Evolutionary conservation across 2,113 vertebrate species (phyloP).

Genomic region (Ellobius talpinus): DNA sequence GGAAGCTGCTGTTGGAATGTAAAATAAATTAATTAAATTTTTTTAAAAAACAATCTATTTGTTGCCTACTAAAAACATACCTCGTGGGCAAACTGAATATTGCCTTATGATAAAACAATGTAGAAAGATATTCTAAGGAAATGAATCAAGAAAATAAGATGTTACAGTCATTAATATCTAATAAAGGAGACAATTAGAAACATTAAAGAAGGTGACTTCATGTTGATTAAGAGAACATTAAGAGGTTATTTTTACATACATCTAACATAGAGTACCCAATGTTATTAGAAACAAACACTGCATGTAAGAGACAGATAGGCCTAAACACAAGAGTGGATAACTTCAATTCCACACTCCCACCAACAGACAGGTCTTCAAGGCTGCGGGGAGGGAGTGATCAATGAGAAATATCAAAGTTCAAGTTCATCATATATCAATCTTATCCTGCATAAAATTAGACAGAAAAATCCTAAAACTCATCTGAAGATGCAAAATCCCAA

Average conservation of each 20-base stretch:
- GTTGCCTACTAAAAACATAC: background rate
- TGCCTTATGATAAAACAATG: background rate
- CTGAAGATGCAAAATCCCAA: background rate
- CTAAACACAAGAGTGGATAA: background rate
- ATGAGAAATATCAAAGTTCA: background rate
- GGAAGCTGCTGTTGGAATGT: too few relatives aligned
- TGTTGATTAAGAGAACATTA: background rate
- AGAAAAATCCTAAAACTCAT: background rate
- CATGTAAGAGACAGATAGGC: background rate
- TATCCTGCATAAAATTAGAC: background rate
- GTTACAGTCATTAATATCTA: background rate
- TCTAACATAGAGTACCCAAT: background rate
- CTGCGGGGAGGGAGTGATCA: background rate
- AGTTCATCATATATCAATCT: background rate
- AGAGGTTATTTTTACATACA: background rate
- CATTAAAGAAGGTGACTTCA: background rate
- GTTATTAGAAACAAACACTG: background rate
- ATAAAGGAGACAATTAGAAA: background rate
- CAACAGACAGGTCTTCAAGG: background rate
- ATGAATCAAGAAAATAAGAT: background rate
- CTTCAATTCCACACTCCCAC: background rate
- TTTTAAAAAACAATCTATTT: background rate
- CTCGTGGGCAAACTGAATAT: background rate
- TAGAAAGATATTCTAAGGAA: background rate
- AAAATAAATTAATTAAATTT: too few relatives aligned